A percentile compares a stretch with the other conserved stretches of the same genome.
Evolutionary conservation across 1,140 invertebrate genomes (phyloP).

Genomic region (Eriosoma lanigerum): DNA sequence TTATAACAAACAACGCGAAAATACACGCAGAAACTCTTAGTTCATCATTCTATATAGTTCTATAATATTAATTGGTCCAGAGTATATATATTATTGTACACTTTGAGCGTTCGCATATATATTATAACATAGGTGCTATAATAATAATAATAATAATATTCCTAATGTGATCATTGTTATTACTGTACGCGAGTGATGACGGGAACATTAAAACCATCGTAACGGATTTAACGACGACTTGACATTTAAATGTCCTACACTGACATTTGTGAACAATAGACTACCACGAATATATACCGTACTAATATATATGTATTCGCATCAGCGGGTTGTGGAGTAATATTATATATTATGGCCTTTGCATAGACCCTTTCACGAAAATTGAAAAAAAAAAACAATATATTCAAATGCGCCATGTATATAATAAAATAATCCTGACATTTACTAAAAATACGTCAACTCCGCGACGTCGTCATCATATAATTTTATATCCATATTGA

Average conservation of each 20-base stretch:
- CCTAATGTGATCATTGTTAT: no score
- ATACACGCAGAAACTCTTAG: no score
- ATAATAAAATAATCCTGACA: neutral
- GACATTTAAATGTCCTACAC: constrained; percentile 39
- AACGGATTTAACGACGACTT: neutral
- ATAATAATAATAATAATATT: no score
- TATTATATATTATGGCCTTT: neutral
- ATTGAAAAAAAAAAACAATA: constrained; percentile 24
- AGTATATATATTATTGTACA: neutral
- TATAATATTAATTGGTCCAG: no score
- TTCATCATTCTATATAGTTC: no score
- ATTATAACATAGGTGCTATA: no score
- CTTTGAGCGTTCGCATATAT: neutral
- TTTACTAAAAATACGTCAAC: no score
- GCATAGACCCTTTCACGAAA: constrained; percentile 4
- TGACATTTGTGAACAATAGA: constrained; percentile 45
- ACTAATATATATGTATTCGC: no score
- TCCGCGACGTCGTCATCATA: neutral
- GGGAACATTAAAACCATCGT: neutral
- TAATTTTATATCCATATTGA: no score
- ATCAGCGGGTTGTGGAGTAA: no score
- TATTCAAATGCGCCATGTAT: neutral
- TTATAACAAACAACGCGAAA: constrained; percentile 18
- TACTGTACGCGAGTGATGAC: no score
- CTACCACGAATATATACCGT: neutral